Evolutionary conservation across 2,888 invertebrate genomes (phyloP), one percentile per base, ranked within the genome.

Genomic region (Mamestra brassicae): DNA sequence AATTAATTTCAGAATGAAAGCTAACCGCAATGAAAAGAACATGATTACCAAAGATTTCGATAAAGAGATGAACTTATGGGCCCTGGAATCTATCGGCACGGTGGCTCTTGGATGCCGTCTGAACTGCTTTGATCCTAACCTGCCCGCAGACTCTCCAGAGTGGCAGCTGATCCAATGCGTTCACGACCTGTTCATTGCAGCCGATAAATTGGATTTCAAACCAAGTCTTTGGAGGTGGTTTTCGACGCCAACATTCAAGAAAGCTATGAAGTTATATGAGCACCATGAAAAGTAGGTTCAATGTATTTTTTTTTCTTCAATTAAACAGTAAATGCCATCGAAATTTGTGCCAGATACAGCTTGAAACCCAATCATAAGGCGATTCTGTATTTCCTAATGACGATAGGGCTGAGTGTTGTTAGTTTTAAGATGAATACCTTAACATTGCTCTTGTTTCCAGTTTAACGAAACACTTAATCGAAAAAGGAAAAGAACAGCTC

Each of bases 1-100:
- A 34, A 47, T 4, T 1, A 5, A 7, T 77, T 77, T 54, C 89
- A 97, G 97, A 87, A 95, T 97, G 86, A 93, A 93, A 84, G 93
- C 90, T 50, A 91, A 97, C 74, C 96, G 97, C 64, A 94, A 97
- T 80, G 91, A 93, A 10, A 93, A 96, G 0, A 92, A 96, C 45
- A 97, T 97, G 92, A 95, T 98, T 75, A 97, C 97, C 2, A 92
- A 92, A 0, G 95, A 97, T 77, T 97, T 97, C 61, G 91, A 94
- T 71, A 93, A 94, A 38, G 97, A 97, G 90, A 92, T 97, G 86
- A 97, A 97, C 79, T 95, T 97, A 84, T 98, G 98, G 97, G 96
- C 97, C 1, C 89, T 98, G 38, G 98, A 98, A 90, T 97, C 97
- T 0, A 93, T 95, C 7, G 93, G 91, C 0, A 90, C 95, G 66